Base-by-base conservation (phyloP, 2,113 vertebrate species). In the Tretioscincus oriximinensis region DNA sequence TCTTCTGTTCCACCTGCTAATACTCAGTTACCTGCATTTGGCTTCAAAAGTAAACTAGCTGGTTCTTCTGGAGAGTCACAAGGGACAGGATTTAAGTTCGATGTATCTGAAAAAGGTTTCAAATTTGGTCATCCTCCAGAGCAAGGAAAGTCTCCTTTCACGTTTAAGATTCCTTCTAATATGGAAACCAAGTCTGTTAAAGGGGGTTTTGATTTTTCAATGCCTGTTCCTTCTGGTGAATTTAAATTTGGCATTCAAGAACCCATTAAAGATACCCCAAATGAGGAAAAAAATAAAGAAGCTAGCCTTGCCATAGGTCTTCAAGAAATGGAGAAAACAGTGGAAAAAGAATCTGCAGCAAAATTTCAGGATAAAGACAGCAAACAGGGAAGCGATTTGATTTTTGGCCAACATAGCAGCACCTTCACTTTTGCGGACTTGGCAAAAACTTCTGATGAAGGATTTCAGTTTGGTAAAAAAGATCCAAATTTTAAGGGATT, bases 201-300 rank as follows among this genome's bases (percentile, higher is more conserved):
- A 88, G 93, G 94, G 73, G 93, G 93, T 21, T 98, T 98, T 90
- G 96, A 90, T 63, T 97, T 98, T 93, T 93, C 97, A 76, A 90
- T 96, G 88, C 92, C 95, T 54, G 21, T 75, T 2, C 84, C 95
- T 86, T 6, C 90, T 75, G 88, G 81, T 49, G 96, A 94, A 10
- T 98, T 98, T 91, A 98, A 97, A 85, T 99, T 99, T 96, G 97
- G 97, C 28, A 94, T 96, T 93, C 93, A 95, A 74, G 97, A 97
- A 1, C 10, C 92, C 24, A 87, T 26, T 83, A 93, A 94, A 78
- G 95, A 91, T 88, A 71, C 76, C 31, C 9, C 78, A 65, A 92
- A 90, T 74, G 90, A 91, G 66, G 90, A 92, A 14, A 64, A 78
- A 11, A 74, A 86, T 35, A 88, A 91, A 84, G 88, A 93, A 18